Conservation (phyloP, 2,888 invertebrate genomes). For the Andrena camellia region DNA sequence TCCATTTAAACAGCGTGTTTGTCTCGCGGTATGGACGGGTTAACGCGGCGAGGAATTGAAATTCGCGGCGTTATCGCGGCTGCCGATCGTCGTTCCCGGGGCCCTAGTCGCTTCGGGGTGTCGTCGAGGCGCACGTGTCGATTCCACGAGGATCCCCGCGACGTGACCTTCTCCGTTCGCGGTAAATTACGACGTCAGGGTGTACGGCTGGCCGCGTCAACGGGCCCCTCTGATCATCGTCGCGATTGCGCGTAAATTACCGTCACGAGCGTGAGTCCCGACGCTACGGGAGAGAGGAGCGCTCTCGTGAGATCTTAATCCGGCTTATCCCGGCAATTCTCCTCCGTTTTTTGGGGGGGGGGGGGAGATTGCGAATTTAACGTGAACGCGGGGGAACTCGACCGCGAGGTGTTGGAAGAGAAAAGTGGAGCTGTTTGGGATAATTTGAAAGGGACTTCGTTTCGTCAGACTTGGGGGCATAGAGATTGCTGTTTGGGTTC, state of each 20-base stretch:
- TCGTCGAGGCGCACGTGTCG: slow-evolving; percentile 53
- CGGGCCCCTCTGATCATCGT: slow-evolving; percentile 38
- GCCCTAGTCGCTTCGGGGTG: slow-evolving; percentile 19
- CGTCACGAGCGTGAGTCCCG: slow-evolving; percentile 21
- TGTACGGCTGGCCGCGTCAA: slow-evolving; percentile 19
- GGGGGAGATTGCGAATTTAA: neutral
- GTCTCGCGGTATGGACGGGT: slow-evolving; percentile 20
- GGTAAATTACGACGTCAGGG: slow-evolving; percentile 62
- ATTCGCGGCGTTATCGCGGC: slow-evolving; percentile 41
- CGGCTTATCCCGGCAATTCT: slow-evolving; percentile 38
- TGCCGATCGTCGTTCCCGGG: slow-evolving; percentile 20
- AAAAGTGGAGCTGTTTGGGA: neutral
- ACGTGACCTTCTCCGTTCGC: slow-evolving; percentile 42
- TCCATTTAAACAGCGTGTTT: slow-evolving; percentile 33
- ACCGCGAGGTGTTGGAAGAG: neutral
- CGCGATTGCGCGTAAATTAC: slow-evolving; percentile 66
- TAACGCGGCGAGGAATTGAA: slow-evolving; percentile 27
- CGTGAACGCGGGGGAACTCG: slow-evolving; percentile 1
- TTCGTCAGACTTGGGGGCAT: no score
- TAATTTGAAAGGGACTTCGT: no score
- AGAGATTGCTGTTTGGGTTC: no score
- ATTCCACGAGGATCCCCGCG: slow-evolving; percentile 46
- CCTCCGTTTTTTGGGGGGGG: neutral
- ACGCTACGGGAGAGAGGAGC: slow-evolving; percentile 10
- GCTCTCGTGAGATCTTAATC: slow-evolving; percentile 59